Base-by-base conservation (phyloP, 2,888 invertebrate species). In the Synanthedon myopaeformis region DNA sequence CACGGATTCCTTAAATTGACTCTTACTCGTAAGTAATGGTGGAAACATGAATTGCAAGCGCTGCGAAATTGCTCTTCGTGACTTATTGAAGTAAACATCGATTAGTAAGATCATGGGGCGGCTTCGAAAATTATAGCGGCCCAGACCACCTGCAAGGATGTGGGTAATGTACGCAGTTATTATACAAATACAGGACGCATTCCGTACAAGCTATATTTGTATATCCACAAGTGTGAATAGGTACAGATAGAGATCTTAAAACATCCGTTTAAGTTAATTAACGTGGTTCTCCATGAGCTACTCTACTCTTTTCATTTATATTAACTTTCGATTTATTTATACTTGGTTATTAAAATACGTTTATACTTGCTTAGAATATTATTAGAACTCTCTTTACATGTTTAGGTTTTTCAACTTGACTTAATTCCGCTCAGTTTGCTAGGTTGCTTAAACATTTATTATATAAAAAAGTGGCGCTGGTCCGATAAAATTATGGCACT, bases 401-500 rank as follows among this genome's bases (percentile, higher is more conserved):
- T 23, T 23, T 23, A 23, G 23, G 4, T 23, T 23, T 23, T 23
- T 23, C 1, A 23, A 4, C 4, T 23, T 23, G 23, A 4, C 23
- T 23, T 4, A 23, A 23, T 23, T 23, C 23, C 4, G 23, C 23
- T 23, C 1, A 58, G 61, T 61, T 61, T 58, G 61, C 58, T 54
- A 52, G 57, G 59, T 56, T 59, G 59, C 59, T 71, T 66, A 65
- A 70, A 70, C 68, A 70, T 72, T 72, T 70, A 70, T 72, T 72
- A 70, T 67, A 71, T 5, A 67, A 23, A 17, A 67, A 67, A 65
- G 23, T 23, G 5, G 62, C 60, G 59, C 59, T 60, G 62, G 68
- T 66, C 67, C 69, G 62, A 64, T 62, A 63, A 72, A 76, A 78
- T 79, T 75, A 79, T 75, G 66, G 73, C 67, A 74, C 69, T 78